Base-by-base conservation (phyloP, 2,888 invertebrate genomes). In the Caenorhabditis imperialis region DNA sequence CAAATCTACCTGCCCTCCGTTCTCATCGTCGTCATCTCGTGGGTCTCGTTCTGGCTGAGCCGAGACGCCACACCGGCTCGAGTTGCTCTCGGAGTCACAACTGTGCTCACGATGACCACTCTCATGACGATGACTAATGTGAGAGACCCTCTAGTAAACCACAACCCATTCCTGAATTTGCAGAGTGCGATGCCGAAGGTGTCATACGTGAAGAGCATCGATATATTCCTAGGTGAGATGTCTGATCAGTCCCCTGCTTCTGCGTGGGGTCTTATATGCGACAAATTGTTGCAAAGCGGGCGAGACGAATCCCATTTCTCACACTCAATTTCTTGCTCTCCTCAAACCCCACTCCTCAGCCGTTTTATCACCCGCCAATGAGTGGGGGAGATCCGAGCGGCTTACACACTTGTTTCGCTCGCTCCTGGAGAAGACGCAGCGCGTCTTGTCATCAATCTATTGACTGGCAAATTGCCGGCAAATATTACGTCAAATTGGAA, bases 131-230 rank as follows among this genome's bases (percentile, higher is more conserved):
- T 95, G 85, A 83, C 84, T 6, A 83, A 83, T 71, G 81, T 81
- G 16, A 47, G 74, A 38, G 4, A 10, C 18, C 30, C 14, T 47
- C 14, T 40, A 6, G 8, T 35, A n/a, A n/a, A n/a, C n/a, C n/a
- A n/a, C n/a, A n/a, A n/a, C n/a, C n/a, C n/a, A n/a, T 6, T 42
- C n/a, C 25, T 12, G 7, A 10, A 7, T n/a, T 77, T 81, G 27
- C 71, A 82, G 79, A 78, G 79, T 22, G 57, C 84, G 7, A 92
- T 98, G 90, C 97, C 97, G 87, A 95, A 97, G 91, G 95, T 96
- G 89, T 95, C 95, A 82, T 96, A 96, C 91, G 95, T 96, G 90
- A 96, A 96, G 90, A 79, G 81, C 44, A 96, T 96, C 90, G 96
- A 96, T 91, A 95, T 96, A 87, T 96, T 81, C 53, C 75, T 82